These are phyloP conservation scores for Troilus luridus DNA, from an alignment of 2,888 invertebrate species.

Conservation along the genomic window DNA sequence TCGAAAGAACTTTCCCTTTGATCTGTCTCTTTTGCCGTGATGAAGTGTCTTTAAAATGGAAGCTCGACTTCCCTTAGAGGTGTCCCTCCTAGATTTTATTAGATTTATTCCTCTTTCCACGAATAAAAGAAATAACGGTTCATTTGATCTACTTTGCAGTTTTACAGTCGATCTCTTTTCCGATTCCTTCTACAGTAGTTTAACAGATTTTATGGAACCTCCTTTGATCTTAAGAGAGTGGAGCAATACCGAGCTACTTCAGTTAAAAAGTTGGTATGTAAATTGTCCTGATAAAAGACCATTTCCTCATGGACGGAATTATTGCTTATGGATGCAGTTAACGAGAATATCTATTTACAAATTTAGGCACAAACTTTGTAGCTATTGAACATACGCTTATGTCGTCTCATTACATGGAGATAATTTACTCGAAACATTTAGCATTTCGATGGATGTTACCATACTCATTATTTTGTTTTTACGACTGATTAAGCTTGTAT, in stretches of 20 bases:
- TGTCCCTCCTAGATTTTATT: background rate
- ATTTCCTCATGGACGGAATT: too few species aligned
- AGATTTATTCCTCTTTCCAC: background rate
- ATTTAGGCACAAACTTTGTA: too few species aligned
- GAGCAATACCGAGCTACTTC: background rate
- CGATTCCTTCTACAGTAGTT: background rate
- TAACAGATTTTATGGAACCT: background rate
- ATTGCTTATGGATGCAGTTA: too few species aligned
- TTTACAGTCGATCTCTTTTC: slow-evolving; percentile 37
- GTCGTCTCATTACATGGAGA: too few species aligned
- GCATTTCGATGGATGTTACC: too few species aligned
- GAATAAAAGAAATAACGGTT: slow-evolving; percentile 34
- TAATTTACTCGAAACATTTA: too few species aligned
- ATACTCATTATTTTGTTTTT: too few species aligned
- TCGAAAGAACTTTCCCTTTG: background rate
- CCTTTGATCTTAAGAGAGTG: background rate
- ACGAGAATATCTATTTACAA: too few species aligned
- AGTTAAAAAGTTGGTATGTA: background rate
- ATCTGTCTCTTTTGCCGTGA: background rate
- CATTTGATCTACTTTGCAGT: slow-evolving; percentile 23
- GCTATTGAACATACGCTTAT: too few species aligned
- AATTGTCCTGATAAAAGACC: too few species aligned
- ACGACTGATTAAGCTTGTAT: too few species aligned
- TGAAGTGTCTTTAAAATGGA: slow-evolving; percentile 5
- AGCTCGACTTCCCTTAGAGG: background rate